These are phyloP conservation scores for Lepidurus packardi DNA, from an alignment of 1,140 invertebrate genomes.

Conservation along the genomic window DNA sequence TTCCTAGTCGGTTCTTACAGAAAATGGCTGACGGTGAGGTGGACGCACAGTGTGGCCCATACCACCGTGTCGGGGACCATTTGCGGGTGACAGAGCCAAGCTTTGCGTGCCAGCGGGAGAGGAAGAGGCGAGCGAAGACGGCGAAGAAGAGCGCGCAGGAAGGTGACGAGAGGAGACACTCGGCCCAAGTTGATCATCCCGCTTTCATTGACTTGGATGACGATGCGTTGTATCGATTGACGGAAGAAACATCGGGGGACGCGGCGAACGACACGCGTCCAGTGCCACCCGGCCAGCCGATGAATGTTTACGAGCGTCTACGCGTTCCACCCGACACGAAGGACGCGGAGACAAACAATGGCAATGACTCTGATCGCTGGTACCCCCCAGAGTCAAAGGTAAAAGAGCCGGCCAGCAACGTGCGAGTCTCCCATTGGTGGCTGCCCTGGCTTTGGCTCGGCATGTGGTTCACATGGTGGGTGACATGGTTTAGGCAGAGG, in stretches of 20 bases:
- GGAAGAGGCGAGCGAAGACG: background rate
- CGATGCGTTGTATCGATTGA: background rate
- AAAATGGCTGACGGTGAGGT: no score
- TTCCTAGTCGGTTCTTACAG: no score
- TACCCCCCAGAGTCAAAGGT: background rate
- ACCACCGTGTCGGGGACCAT: no score
- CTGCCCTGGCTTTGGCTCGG: background rate
- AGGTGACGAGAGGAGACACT: background rate
- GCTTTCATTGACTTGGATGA: background rate
- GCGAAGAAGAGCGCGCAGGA: background rate
- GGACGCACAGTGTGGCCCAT: no score
- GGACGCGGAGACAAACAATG: background rate
- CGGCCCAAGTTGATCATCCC: background rate
- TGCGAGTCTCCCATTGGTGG: background rate
- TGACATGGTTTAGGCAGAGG: background rate
- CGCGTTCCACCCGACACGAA: background rate
- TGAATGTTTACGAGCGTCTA: background rate
- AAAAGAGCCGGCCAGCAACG: background rate
- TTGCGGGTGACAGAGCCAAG: background rate
- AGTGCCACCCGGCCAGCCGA: background rate
- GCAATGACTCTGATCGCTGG: background rate
- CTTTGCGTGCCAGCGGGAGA: background rate
- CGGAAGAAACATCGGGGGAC: background rate
- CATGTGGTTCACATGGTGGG: slow-evolving; percentile 13
- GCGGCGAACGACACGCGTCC: background rate